phyloP scores from a whole-genome alignment of 2,797 vertebrate species.

The Menidia menidia region DNA sequence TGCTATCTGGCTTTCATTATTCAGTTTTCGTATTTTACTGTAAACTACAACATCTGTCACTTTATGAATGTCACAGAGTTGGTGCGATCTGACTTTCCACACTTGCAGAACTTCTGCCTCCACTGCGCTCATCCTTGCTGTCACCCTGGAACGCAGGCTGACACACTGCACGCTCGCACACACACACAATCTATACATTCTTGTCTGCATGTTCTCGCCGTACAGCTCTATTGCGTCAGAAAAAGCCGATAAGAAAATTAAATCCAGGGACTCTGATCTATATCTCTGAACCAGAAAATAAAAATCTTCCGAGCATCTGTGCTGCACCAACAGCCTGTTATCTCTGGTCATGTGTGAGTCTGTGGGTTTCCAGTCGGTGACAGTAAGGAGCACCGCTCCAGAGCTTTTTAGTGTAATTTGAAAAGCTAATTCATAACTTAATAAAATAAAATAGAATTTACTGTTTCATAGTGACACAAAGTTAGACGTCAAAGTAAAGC shows the following conservation, averaged over 20 bases:
- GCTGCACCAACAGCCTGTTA: neutral
- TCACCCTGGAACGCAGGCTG: constrained; percentile 24
- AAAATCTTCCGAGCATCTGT: neutral
- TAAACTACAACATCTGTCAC: constrained; percentile 43
- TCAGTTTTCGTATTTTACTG: constrained; percentile 45
- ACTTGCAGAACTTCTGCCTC: constrained; percentile 39
- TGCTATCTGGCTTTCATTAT: constrained; percentile 58
- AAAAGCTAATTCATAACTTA: constrained; percentile 12
- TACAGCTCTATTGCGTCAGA: constrained; percentile 3
- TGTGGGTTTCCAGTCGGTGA: constrained; percentile 21
- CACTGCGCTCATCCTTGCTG: constrained; percentile 24
- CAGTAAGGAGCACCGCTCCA: neutral
- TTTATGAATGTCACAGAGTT: constrained; percentile 55
- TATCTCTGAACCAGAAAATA: neutral
- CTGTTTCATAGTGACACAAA: constrained; percentile 28
- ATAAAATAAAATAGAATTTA: constrained; percentile 2
- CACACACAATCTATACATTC: constrained; percentile 29
- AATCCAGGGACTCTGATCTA: neutral
- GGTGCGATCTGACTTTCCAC: constrained; percentile 46
- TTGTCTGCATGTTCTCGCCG: constrained; percentile 7
- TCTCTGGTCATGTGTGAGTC: constrained; percentile 15
- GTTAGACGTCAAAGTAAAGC: constrained; percentile 42
- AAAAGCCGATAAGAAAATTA: constrained; percentile 7
- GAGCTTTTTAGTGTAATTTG: neutral
- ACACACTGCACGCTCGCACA: constrained; percentile 34